These are phyloP conservation scores for Cathartes aura DNA, from an alignment of 2,113 vertebrate species.

Conservation along the genomic window DNA sequence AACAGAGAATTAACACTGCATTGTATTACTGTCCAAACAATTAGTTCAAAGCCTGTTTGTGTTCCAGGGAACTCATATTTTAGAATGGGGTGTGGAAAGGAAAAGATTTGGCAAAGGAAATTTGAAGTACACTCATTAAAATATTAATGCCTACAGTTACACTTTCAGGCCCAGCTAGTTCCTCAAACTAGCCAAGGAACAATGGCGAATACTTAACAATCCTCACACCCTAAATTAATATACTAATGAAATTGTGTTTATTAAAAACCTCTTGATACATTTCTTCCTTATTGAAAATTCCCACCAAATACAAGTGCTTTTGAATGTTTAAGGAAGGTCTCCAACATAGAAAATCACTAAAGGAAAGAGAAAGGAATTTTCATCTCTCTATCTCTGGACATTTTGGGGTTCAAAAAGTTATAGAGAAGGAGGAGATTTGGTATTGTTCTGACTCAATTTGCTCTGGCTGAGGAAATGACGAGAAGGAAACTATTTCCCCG, in stretches of 20 bases:
- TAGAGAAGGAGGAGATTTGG: constrained; percentile 39
- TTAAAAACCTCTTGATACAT: neutral
- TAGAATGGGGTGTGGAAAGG: constrained; percentile 28
- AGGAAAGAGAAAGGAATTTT: neutral
- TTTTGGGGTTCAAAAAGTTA: constrained; percentile 1
- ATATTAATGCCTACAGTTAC: neutral
- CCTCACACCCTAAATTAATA: neutral
- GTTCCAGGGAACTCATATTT: constrained; percentile 15
- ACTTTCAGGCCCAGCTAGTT: neutral
- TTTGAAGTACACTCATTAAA: neutral
- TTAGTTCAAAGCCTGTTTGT: neutral
- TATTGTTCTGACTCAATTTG: constrained; percentile 77
- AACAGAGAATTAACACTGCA: neutral
- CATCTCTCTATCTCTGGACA: neutral
- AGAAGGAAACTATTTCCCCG: constrained; percentile 86
- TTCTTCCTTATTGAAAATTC: neutral
- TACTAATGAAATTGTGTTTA: neutral
- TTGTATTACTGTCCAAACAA: neutral
- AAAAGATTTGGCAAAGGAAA: constrained; percentile 8
- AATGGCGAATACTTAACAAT: neutral
- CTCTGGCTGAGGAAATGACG: constrained; percentile 85
- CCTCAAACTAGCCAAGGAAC: neutral
- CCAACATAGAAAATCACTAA: neutral
- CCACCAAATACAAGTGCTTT: neutral
- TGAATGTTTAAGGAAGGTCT: neutral